Conservation (phyloP, 2,888 invertebrate genomes). For the Nyleta sp. region DNA sequence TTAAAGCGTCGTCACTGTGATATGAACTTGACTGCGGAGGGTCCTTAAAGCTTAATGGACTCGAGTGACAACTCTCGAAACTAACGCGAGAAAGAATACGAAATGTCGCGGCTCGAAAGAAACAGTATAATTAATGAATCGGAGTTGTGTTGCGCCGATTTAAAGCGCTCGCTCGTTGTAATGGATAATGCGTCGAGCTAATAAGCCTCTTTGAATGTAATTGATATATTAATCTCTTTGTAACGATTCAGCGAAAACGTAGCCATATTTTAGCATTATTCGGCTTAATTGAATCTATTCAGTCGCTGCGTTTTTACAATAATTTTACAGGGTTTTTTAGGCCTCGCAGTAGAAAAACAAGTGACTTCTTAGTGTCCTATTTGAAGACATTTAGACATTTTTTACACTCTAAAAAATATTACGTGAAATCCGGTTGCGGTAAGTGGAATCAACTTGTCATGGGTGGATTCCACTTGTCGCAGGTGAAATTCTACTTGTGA, state of each 20-base stretch:
- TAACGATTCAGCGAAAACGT: not conserved
- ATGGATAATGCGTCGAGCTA: constrained; percentile 7
- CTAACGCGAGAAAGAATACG: constrained; percentile 23
- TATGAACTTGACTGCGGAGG: constrained; percentile 26
- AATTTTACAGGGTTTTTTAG: no score
- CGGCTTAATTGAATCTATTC: no score
- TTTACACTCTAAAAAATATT: no score
- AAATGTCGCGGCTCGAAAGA: constrained; percentile 12
- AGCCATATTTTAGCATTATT: not conserved
- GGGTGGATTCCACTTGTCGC: no score
- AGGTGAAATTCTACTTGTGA: no score
- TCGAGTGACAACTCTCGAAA: constrained; percentile 26
- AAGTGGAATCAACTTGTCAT: no score
- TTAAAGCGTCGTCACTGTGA: constrained; percentile 8
- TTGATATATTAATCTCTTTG: constrained; percentile 17
- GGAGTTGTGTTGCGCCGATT: constrained; percentile 4
- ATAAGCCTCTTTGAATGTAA: constrained; percentile 9
- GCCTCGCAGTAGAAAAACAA: no score
- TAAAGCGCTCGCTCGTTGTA: not conserved
- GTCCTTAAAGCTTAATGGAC: constrained; percentile 25
- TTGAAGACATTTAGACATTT: no score
- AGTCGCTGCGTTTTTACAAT: no score
- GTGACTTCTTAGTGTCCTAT: no score
- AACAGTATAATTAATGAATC: constrained; percentile 23
- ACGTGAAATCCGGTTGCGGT: no score